Base-by-base conservation (phyloP, 2,888 invertebrate genomes). In the Clunio marinus region DNA sequence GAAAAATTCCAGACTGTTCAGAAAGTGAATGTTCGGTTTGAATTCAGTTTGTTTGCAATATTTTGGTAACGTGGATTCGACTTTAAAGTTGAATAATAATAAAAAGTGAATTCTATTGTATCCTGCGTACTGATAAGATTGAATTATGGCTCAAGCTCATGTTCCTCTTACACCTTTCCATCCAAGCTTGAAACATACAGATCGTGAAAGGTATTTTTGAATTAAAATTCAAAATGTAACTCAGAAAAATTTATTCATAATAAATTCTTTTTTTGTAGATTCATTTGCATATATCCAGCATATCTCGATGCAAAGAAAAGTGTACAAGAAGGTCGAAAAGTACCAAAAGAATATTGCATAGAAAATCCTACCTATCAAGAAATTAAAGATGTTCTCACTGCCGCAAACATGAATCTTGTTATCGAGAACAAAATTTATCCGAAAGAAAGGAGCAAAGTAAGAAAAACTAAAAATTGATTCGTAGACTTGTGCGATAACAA, bases 251-350 rank as follows among this genome's bases (percentile, higher is more conserved):
- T 7, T 7, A 10, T 32, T 7, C 32, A 32, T 7, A 32, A 55
- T 58, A 13, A 58, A 27, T n/a, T 10, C 28, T 32, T 10, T 70
- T 68, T 73, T 77, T 77, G 70, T 80, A 91, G 91, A 76, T 99
- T 98, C 98, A 84, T 97, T 69, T 96, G 96, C 76, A 88, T 99
- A 70, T 99, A 99, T 78, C 99, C 99, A 69, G 90, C 94, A 0
- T 99, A 98, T 74, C 82, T 99, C 62, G 98, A 99, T 76, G 93
- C 88, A 73, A 96, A 94, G 76, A 96, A 93, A 77, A 91, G 94
- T 0, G 77, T 91, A 15, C 91, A 91, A 1, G 89, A 96, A 77
- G 99, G 99, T 3, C 83, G 99, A 32, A 85, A 88, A 72, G 81
- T 99, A 22, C 80, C 91, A 1, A 93, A 93, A 78, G 84, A 87